Conservation (phyloP, 2,113 vertebrate genomes). For the Indri indri region DNA sequence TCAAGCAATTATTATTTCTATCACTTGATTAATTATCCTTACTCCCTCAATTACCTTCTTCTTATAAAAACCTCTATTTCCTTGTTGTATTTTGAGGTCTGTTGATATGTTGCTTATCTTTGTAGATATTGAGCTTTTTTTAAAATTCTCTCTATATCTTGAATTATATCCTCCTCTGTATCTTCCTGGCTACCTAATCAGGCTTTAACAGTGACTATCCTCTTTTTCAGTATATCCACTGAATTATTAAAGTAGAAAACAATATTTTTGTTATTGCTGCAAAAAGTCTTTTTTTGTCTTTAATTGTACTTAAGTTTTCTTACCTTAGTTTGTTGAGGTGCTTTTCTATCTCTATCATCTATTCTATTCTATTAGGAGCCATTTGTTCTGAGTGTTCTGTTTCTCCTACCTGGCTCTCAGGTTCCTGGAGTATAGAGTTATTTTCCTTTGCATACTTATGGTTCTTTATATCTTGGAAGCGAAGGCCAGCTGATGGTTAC, state of each 20-base stretch:
- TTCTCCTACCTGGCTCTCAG: neutral
- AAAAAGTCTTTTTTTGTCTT: neutral
- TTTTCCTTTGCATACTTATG: neutral
- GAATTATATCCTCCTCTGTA: neutral
- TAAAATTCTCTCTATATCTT: neutral
- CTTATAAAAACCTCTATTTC: neutral
- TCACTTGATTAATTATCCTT: neutral
- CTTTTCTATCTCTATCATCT: neutral
- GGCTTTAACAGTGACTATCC: neutral
- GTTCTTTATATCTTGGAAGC: neutral
- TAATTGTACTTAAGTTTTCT: neutral
- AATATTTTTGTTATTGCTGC: neutral
- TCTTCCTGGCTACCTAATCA: neutral
- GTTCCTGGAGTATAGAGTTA: neutral
- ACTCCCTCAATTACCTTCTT: neutral
- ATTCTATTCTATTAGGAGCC: neutral
- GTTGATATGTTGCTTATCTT: neutral
- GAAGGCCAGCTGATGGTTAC: neutral
- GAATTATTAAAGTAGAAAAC: neutral
- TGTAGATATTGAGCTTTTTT: neutral
- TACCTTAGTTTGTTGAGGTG: neutral
- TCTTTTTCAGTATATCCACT: neutral
- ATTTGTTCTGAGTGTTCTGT: neutral
- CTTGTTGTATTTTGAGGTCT: neutral
- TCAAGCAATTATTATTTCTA: neutral